Evolutionary conservation across 2,888 invertebrate genomes (phyloP).

Genomic region (Lapara coniferarum): DNA sequence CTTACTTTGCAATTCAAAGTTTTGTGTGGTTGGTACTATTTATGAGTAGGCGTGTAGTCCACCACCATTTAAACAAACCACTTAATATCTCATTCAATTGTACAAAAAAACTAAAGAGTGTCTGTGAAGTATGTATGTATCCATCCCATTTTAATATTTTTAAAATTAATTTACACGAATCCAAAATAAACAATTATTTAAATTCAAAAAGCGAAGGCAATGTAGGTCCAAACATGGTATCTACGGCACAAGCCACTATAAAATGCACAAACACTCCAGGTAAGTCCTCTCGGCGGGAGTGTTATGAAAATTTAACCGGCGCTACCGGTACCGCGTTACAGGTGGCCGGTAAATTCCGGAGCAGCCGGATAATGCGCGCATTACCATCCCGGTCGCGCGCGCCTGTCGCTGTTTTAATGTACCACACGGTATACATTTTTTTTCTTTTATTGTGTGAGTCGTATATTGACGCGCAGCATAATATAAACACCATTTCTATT

Average conservation of each 20-base stretch:
- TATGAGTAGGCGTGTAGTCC: too few relatives aligned
- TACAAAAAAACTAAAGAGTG: too few relatives aligned
- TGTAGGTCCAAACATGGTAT: conserved; percentile 3
- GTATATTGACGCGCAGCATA: background rate
- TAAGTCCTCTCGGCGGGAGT: conserved; percentile 51
- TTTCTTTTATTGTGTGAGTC: background rate
- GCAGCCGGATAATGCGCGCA: conserved; percentile 56
- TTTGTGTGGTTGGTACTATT: too few relatives aligned
- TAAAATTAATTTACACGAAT: background rate
- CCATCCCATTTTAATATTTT: background rate
- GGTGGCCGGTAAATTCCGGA: conserved; percentile 71
- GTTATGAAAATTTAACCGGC: conserved; percentile 67
- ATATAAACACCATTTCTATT: too few relatives aligned
- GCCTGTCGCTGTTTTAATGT: conserved; percentile 44
- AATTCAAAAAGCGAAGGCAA: background rate
- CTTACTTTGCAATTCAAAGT: too few relatives aligned
- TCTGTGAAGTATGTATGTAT: background rate
- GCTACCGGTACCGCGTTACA: conserved; percentile 49
- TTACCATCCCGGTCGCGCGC: conserved; percentile 41
- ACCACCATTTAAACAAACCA: too few relatives aligned
- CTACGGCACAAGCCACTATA: conserved; percentile 39
- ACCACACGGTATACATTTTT: conserved; percentile 41
- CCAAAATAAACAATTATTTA: background rate
- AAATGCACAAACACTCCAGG: conserved; percentile 65
- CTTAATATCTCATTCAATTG: too few relatives aligned